A percentile compares a stretch with the other conserved stretches of the same genome.
phyloP scores from a whole-genome alignment of 2,888 invertebrate species.

The Patella pellucida region DNA sequence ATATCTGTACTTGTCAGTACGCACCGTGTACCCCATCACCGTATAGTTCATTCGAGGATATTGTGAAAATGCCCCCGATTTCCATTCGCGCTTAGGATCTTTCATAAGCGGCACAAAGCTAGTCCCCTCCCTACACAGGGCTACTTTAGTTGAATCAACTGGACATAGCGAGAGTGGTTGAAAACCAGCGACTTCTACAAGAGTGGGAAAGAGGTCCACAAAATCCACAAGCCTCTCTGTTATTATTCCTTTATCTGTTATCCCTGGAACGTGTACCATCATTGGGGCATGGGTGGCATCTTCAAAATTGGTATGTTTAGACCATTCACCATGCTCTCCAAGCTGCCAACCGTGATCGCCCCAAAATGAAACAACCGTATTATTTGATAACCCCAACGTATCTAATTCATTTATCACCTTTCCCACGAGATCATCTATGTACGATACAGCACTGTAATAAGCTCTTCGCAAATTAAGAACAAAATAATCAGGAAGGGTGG shows the following conservation, averaged over 20 bases:
- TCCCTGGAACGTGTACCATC: constrained; percentile 45
- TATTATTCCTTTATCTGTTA: constrained; percentile 35
- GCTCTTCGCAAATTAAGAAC: constrained; percentile 37
- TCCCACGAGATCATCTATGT: constrained; percentile 42
- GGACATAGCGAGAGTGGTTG: constrained; percentile 21
- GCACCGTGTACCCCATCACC: constrained; percentile 46
- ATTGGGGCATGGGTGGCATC: constrained; percentile 50
- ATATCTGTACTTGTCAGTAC: constrained; percentile 45
- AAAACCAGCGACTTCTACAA: constrained; percentile 46
- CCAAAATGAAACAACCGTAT: constrained; percentile 42
- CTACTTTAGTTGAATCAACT: constrained; percentile 21
- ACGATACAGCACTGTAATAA: constrained; percentile 41
- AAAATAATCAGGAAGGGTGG: constrained; percentile 31
- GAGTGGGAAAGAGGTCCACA: constrained; percentile 50
- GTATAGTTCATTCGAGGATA: constrained; percentile 15
- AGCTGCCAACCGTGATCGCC: constrained; percentile 50
- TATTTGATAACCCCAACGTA: constrained; percentile 29
- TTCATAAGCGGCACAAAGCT: constrained; percentile 37
- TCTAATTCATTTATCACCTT: constrained; percentile 39
- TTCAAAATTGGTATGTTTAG: constrained; percentile 54
- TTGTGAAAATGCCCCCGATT: constrained; percentile 28
- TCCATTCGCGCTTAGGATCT: constrained; percentile 18
- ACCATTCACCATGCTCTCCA: constrained; percentile 44
- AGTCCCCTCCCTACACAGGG: constrained; percentile 35
- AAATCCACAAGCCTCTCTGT: constrained; percentile 42